Base-by-base conservation (phyloP, 2,113 vertebrate species). In the Hyperoodon ampullatus region DNA sequence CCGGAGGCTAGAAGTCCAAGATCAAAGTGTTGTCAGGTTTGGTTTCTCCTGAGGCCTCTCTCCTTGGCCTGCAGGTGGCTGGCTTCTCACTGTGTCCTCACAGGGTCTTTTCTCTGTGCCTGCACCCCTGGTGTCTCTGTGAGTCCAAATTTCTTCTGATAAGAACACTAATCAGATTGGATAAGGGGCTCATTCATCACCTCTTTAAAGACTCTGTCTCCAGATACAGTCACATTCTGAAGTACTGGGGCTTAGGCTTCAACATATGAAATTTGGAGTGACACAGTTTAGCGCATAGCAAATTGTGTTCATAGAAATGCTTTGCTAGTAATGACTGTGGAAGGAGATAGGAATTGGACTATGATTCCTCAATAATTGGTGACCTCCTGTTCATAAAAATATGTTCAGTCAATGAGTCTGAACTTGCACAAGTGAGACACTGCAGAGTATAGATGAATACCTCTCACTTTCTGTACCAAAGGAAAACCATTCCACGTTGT, bases 231-330 rank as follows among this genome's bases (percentile, higher is more conserved):
- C 61, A 42, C 15, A 53, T 94, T 60, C 74, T 86, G 33, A 65
- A 12, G 9, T 55, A 66, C 26, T 81, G 21, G 21, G 71, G 2
- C 12, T 58, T 65, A 71, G 44, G 44, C 18, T 23, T 88, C 30
- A 24, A 44, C 15, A 42, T 71, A 35, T 3, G 23, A 68, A 89
- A 66, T 92, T 39, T 1, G 2, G 61, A 30, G 72, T 85, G n/a
- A 61, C 8, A 1, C 13, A 68, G 24, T 58, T 81, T 8, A 71
- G 55, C 24, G 28, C 44, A 33, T 35, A 35, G 44, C 19, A 60
- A 87, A 50, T 44, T 53, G 26, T 93, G 92, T 80, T 65, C 60
- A 53, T 96, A 95, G 94, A 97, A 97, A 94, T 97, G 55, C 96
- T 97, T 97, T 78, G 84, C 60, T 89, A 91, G 3, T 33, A 96